Conservation (phyloP, 1,140 invertebrate species). For the Diabrotica undecimpunctata region DNA sequence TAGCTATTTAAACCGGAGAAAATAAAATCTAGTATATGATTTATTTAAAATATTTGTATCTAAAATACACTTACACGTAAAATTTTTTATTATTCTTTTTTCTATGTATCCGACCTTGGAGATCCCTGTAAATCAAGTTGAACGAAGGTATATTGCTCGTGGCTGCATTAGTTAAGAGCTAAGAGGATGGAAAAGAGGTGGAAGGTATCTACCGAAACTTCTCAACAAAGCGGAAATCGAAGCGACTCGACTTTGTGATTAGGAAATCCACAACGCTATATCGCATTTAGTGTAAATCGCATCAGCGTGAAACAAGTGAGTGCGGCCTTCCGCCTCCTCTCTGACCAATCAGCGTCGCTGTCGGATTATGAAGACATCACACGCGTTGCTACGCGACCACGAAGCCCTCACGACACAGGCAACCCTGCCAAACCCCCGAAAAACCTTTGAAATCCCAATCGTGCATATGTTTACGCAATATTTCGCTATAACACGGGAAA, state of each 20-base stretch:
- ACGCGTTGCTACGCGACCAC: slow-evolving; percentile 46
- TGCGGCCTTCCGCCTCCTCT: slow-evolving; percentile 32
- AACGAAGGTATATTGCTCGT: too few relatives aligned
- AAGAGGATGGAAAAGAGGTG: too few relatives aligned
- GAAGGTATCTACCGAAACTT: not conserved
- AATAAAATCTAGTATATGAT: too few relatives aligned
- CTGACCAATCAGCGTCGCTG: slow-evolving; percentile 45
- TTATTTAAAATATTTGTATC: too few relatives aligned
- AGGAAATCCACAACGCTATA: slow-evolving; percentile 29
- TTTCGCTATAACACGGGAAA: slow-evolving; percentile 5
- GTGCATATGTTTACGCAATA: slow-evolving; percentile 20
- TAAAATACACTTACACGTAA: too few relatives aligned
- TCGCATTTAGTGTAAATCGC: slow-evolving; percentile 35
- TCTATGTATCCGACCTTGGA: too few relatives aligned
- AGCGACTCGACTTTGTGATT: slow-evolving; percentile 18
- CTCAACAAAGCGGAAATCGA: slow-evolving; percentile 8
- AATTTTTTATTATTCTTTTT: too few relatives aligned
- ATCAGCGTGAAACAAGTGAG: slow-evolving; percentile 39
- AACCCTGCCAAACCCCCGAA: slow-evolving; percentile 15
- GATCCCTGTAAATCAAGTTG: too few relatives aligned
- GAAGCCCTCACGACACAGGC: slow-evolving; percentile 35
- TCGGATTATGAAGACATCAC: slow-evolving; percentile 46
- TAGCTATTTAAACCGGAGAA: too few relatives aligned
- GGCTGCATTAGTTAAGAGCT: too few relatives aligned
- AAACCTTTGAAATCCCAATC: slow-evolving; percentile 11